Conservation (phyloP, 2,888 invertebrate species). For the Macaria liturata region DNA sequence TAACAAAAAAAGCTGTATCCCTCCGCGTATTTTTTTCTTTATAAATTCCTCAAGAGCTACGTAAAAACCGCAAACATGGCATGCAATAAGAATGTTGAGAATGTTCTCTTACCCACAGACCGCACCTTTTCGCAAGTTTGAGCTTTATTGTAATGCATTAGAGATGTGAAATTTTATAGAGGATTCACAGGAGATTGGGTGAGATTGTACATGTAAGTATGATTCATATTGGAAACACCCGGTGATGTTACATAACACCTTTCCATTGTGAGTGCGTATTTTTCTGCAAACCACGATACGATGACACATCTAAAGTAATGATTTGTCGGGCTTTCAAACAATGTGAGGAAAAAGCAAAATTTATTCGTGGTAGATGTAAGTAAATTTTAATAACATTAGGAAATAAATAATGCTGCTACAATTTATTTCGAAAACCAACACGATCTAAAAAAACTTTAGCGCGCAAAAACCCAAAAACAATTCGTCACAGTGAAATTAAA, state of each 20-base stretch:
- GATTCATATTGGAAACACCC: slow-evolving; percentile 41
- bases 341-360: too few relatives aligned
- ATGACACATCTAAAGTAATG: slow-evolving; percentile 38
- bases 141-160: slow-evolving; percentile 3
- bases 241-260: slow-evolving; percentile 38
- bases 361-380: too few relatives aligned
- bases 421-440: too few relatives aligned
- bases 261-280: slow-evolving; percentile 42
- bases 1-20: too few relatives aligned
- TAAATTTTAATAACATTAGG: too few relatives aligned
- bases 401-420: too few relatives aligned
- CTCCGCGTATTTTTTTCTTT: background rate
- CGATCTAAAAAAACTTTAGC: background rate
- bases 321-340: too few relatives aligned
- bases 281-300: slow-evolving; percentile 27
- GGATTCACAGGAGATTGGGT: slow-evolving; percentile 11
- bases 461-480: slow-evolving; percentile 7
- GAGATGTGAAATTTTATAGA: slow-evolving; percentile 6
- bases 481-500: slow-evolving; percentile 27
- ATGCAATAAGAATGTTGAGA: slow-evolving; percentile 1
- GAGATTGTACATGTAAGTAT: slow-evolving; percentile 40
- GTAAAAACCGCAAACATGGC: slow-evolving; percentile 1
- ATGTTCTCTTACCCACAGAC: background rate
- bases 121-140: slow-evolving; percentile 3
- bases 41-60: slow-evolving; percentile 1